Conservation (phyloP, 2,113 vertebrate genomes). For the Uropsilus gracilis region DNA sequence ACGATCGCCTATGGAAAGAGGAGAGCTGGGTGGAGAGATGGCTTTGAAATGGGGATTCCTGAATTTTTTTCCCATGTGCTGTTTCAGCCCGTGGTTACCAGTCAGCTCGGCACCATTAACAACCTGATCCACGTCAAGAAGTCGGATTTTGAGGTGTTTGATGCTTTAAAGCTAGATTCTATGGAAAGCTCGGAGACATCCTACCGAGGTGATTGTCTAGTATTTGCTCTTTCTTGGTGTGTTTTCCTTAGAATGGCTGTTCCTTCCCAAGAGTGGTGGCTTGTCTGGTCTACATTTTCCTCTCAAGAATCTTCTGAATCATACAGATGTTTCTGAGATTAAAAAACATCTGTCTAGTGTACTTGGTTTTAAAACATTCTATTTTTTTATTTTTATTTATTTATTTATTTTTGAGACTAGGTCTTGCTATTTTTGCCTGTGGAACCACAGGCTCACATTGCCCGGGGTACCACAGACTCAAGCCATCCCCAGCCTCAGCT, state of each 20-base stretch:
- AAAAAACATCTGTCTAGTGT: not conserved
- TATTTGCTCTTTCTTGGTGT: not conserved
- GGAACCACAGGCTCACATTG: too few relatives aligned
- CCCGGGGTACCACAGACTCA: too few relatives aligned
- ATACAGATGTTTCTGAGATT: not conserved
- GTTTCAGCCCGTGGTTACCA: conserved; percentile 94
- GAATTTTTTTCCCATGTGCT: conserved; percentile 54
- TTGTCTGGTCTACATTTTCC: conserved; percentile 13
- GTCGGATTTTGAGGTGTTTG: conserved; percentile 98
- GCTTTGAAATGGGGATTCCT: conserved; percentile 34
- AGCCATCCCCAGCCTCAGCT: too few relatives aligned
- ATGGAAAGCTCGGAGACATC: conserved; percentile 96
- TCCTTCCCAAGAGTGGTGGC: not conserved
- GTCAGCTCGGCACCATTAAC: conserved; percentile 98
- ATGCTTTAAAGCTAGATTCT: conserved; percentile 96
- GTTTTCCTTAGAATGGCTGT: not conserved
- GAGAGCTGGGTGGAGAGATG: not conserved
- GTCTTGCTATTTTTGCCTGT: too few relatives aligned
- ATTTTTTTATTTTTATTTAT: too few relatives aligned
- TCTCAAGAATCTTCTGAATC: not conserved
- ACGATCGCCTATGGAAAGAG: not conserved
- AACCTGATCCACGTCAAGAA: conserved; percentile 98
- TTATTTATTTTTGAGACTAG: too few relatives aligned
- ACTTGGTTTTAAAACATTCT: not conserved
- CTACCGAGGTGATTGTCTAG: conserved; percentile 86